Percentiles rank a stretch among this genome's conserved stretches.
These are phyloP conservation scores for Ricordea florida DNA, from an alignment of 92 coral and sea anemone species.

Conservation along the genomic window DNA sequence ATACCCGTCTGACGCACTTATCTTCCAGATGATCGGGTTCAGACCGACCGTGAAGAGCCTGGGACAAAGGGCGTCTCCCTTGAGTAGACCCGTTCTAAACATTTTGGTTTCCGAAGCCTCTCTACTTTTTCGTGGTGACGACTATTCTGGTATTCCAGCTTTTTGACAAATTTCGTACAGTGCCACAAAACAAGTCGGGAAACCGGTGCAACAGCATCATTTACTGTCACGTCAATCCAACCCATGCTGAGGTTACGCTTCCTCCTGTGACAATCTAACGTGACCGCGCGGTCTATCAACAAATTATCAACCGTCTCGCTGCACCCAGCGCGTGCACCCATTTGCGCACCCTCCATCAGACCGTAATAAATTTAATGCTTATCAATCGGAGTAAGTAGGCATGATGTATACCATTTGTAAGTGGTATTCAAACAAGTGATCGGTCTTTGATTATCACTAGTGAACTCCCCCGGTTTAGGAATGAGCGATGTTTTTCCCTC, in stretches of 20 bases:
- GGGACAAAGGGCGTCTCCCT: too few species aligned
- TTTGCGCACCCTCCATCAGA: slow-evolving; percentile 47
- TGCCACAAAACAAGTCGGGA: slow-evolving; percentile 43
- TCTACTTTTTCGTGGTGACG: slow-evolving; percentile 18
- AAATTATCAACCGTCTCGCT: slow-evolving; percentile 59
- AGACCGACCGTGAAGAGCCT: too few species aligned
- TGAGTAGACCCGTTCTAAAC: too few species aligned
- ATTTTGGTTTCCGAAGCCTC: too few species aligned
- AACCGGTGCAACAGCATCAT: slow-evolving; percentile 49
- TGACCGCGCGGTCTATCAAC: slow-evolving; percentile 58
- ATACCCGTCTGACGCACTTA: slow-evolving; percentile 50
- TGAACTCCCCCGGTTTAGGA: too few species aligned
- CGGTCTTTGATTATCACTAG: slow-evolving; percentile 54
- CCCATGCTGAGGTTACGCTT: slow-evolving; percentile 48
- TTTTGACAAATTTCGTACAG: slow-evolving; percentile 15
- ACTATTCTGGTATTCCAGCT: slow-evolving; percentile 51
- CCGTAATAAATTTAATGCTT: slow-evolving; percentile 23
- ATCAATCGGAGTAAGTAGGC: slow-evolving; percentile 33
- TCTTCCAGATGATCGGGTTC: slow-evolving; percentile 25
- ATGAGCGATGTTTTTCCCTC: slow-evolving; percentile 38
- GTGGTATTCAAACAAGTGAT: slow-evolving; percentile 54
- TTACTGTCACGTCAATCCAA: slow-evolving; percentile 46
- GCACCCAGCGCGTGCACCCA: slow-evolving; percentile 47
- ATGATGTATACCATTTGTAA: slow-evolving; percentile 60
- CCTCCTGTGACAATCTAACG: slow-evolving; percentile 27